A percentile compares a stretch with the other conserved stretches of the same genome.
These are phyloP conservation scores for Sebastes vulpes DNA, from an alignment of 2,797 vertebrate species.

Conservation along the genomic window DNA sequence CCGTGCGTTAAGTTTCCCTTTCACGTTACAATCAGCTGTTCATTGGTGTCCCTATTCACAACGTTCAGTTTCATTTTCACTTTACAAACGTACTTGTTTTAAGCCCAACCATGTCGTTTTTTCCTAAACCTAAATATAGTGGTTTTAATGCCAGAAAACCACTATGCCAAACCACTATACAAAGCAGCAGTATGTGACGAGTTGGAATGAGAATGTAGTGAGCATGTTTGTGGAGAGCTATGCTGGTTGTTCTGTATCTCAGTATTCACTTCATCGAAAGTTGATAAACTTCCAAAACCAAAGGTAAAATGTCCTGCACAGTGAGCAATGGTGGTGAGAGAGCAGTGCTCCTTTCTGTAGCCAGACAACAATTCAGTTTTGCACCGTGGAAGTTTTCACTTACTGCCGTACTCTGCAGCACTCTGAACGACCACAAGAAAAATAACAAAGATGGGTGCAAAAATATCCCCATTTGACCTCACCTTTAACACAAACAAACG, in stretches of 20 bases:
- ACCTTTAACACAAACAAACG: constrained; percentile 70
- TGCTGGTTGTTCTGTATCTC: background rate
- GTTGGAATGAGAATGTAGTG: too few species aligned
- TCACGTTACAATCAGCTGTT: too few species aligned
- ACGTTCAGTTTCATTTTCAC: too few species aligned
- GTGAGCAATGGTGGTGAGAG: background rate
- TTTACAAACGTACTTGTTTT: too few species aligned
- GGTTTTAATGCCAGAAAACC: too few species aligned
- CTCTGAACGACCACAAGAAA: constrained; percentile 45
- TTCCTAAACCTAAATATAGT: too few species aligned
- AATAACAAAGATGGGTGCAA: constrained; percentile 53
- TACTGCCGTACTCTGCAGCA: constrained; percentile 7
- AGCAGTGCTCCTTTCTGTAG: background rate
- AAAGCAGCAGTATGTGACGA: too few species aligned
- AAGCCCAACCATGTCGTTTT: too few species aligned
- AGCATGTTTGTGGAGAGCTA: background rate
- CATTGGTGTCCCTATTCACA: too few species aligned
- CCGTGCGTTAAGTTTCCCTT: too few species aligned
- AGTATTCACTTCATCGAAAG: constrained; percentile 1
- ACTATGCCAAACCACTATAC: too few species aligned
- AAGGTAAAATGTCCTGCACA: background rate
- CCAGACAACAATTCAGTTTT: constrained; percentile 5
- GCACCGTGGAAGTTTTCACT: constrained; percentile 41
- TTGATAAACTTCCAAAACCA: background rate
- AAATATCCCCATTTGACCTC: constrained; percentile 59